Percentiles rank a stretch among this genome's conserved stretches.
phyloP scores from a whole-genome alignment of 2,888 invertebrate species.

The Hyles lineata region DNA sequence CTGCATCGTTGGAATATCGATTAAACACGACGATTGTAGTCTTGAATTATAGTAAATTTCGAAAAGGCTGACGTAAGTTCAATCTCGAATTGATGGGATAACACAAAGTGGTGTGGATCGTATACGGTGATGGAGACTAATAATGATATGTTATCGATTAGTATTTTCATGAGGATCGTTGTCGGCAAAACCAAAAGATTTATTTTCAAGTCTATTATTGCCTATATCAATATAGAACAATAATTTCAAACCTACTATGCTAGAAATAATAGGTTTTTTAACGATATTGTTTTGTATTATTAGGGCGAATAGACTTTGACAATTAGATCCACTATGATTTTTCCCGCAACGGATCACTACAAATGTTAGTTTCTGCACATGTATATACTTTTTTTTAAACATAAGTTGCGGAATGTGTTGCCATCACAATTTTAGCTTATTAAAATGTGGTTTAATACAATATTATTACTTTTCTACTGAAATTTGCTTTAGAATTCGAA shows the following conservation, averaged over 20 bases:
- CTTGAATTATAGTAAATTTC: slow-evolving; percentile 17
- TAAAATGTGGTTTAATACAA: slow-evolving; percentile 21
- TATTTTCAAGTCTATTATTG: not conserved
- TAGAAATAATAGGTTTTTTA: not conserved
- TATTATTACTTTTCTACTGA: slow-evolving; percentile 34
- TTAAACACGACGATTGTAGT: slow-evolving; percentile 2
- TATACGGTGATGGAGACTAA: slow-evolving; percentile 12
- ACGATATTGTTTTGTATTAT: too few relatives aligned
- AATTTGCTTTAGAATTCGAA: slow-evolving; percentile 23
- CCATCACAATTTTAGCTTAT: slow-evolving; percentile 43
- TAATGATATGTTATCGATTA: slow-evolving; percentile 9
- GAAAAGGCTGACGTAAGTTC: slow-evolving; percentile 22
- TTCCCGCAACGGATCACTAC: slow-evolving; percentile 13
- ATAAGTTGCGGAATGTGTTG: slow-evolving; percentile 37
- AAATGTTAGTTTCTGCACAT: slow-evolving; percentile 39
- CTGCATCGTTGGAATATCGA: not conserved
- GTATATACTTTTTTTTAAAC: slow-evolving; percentile 39
- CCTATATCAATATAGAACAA: too few relatives aligned
- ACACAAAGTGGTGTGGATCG: slow-evolving; percentile 10
- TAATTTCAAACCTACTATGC: too few relatives aligned
- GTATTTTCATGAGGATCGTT: not conserved
- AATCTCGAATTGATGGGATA: slow-evolving; percentile 26
- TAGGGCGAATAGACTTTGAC: not conserved
- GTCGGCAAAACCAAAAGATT: not conserved
- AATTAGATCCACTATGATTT: not conserved